Evolutionary conservation across 2,797 vertebrate species (phyloP), one percentile per base, ranked within the genome.

Genomic region (Phataginus tetradactyla): DNA sequence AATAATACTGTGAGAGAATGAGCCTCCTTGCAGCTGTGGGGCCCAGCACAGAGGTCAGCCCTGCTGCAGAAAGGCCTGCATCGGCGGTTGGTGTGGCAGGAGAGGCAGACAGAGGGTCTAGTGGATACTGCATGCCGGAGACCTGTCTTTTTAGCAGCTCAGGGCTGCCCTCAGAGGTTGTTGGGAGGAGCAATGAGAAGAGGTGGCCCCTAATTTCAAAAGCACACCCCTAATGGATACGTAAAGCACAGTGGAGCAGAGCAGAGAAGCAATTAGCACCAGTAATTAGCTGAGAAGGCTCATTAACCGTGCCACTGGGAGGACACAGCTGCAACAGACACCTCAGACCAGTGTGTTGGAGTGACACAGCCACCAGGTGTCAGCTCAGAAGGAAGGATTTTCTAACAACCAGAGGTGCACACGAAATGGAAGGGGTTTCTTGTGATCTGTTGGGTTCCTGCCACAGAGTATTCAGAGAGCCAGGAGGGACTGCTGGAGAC

Each of bases 261-360:
- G 59, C 80, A 79, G 86, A 68, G 61, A 80, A 90, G 79, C 83
- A 84, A 91, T 93, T 72, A 97, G 83, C 0, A 9, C 29, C 57
- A 66, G 69, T 75, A 78, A 91, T 72, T 84, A 94, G 71, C 75
- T 37, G 37, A 25, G 0, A 20, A 87, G 42, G 79, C 21, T 57
- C 91, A 95, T 92, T 87, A 90, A 45, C 80, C 21, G 45, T 0
- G 23, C 69, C n/a, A 0, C 0, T 1, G 32, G 77, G 81, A 59
- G 89, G 63, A 68, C 13, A 7, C 10, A 7, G 17, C 7, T 29
- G 74, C 32, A 34, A 87, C 42, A 0, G 32, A 75, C 49, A 57
- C 87, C 83, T 66, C 32, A 42, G 88, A 66, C 80, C 37, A 74
- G 51, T 2, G 12, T 23, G 59, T 57, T 27, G 69, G 77, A 32